Base-by-base conservation (phyloP, 2,797 vertebrate species). In the Botia almorhae region DNA sequence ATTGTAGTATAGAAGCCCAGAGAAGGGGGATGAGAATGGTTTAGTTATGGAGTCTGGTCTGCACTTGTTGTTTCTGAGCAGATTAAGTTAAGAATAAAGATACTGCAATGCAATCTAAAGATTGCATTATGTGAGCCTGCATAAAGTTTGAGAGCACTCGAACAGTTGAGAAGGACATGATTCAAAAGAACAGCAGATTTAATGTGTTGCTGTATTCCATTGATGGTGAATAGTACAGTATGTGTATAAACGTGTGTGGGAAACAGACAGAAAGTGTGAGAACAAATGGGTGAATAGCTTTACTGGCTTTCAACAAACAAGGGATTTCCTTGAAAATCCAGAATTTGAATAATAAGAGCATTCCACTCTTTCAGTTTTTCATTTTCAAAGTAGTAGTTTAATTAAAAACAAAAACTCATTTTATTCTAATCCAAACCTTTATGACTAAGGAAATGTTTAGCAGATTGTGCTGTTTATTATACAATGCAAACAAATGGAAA, bases 221-320 rank as follows among this genome's bases (percentile, higher is more conserved):
- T 46, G n/a, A 53, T 63, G 50, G 21, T 21, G 43, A 46, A 46
- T 46, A 46, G 43, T 46, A 46, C 23, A 26, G 5, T 0, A 2
- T 4, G 3, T 58, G 8, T 7, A 4, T 26, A 11, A 19, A 60
- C 12, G n/a, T 70, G 36, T 36, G 55, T 70, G 55, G 55, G 55
- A 78, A 36, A 36, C 39, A 80, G 78, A 19, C 29, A 19, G 14
- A 72, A 64, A 72, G 48, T 51, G 19, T 73, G 48, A 53, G 17
- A 21, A 58, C 55, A 58, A 58, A 21, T 12, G 19, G 55, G 19
- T 58, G 56, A 72, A 71, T 50, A 79, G 77, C 56, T 71, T 79
- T 51, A 63, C 26, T 79, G 69, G 46, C 58, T 79, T 72, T 71
- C 13, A 72, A 29, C 11, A 63, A 48, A 72, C 53, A 79, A 63